Evolutionary conservation across 2,888 invertebrate species (phyloP), one percentile per base, ranked within the genome.

Genomic region (Agrochola circellaris): DNA sequence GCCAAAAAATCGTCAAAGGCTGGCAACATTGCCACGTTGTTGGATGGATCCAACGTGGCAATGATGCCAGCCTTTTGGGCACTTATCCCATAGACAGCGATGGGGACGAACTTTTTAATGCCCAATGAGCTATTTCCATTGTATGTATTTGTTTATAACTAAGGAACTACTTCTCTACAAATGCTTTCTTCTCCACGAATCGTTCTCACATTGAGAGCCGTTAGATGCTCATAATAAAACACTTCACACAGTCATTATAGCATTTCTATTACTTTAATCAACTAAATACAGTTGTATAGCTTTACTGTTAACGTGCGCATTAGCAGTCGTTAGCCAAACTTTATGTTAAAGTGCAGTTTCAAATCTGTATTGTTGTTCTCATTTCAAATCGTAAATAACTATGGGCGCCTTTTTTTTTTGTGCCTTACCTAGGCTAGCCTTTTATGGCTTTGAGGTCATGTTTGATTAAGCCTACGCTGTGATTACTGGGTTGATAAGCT

Each of bases 401-500:
- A 65, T 64, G 68, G 68, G 26, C 48, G 79, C 75, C 71, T 69
- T 76, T 72, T 73, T 38, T 69, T 72, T 85, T 78, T 61, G 61
- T 70, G 58, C 54, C 48, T 74, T 64, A 58, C 72, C 87, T 76
- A 82, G 66, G 5, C 75, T 81, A 66, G 66, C 89, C 89, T 86
- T 91, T 66, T 89, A 87, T 82, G 89, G 88, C 68, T 69, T 58
- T 75, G 85, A 90, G 89, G 90, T 89, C 89, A 73, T 82, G 69
- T 71, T 79, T 83, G 62, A 79, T 73, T 84, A 74, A 75, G 51
- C 85, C 84, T 79, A 87, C 88, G 73, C 79, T 42, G 68, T 69
- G 76, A 84, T 82, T 77, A 80, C 71, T 65, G 26, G 54, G 68
- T 77, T 65, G 86, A 87, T 88, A 84, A 80, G 79, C 86, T 69